These are phyloP conservation scores for Meandrusa payeni DNA, from an alignment of 2,888 invertebrate species.

Conservation along the genomic window DNA sequence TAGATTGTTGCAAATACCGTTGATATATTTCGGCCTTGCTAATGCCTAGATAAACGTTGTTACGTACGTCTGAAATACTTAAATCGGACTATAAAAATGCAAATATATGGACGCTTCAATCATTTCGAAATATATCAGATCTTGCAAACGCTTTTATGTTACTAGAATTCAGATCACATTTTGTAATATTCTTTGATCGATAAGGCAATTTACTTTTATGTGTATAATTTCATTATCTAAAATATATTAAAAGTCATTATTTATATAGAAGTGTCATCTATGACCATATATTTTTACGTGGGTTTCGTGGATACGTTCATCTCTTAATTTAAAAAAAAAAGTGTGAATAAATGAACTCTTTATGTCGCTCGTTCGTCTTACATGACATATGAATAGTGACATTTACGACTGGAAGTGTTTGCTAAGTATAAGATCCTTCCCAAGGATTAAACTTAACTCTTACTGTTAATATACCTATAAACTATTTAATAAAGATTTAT, in stretches of 20 bases:
- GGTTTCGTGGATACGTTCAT: neutral
- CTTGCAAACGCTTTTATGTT: constrained; percentile 19
- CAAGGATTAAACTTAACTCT: too few relatives aligned
- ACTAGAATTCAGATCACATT: constrained; percentile 19
- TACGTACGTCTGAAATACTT: constrained; percentile 32
- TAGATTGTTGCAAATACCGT: constrained; percentile 8
- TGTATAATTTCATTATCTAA: constrained; percentile 9
- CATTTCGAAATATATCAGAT: constrained; percentile 26
- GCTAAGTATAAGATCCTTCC: too few relatives aligned
- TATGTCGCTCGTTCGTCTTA: too few relatives aligned
- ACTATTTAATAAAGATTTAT: too few relatives aligned
- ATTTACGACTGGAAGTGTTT: too few relatives aligned
- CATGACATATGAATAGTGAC: too few relatives aligned
- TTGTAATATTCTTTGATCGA: constrained; percentile 7
- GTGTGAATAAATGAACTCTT: too few relatives aligned
- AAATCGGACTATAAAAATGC: constrained; percentile 36
- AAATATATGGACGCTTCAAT: constrained; percentile 33
- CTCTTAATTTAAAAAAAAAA: too few relatives aligned
- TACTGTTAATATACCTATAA: too few relatives aligned
- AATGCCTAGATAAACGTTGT: constrained; percentile 25
- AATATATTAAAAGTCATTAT: constrained; percentile 9
- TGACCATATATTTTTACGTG: constrained; percentile 3
- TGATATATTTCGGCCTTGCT: constrained; percentile 12
- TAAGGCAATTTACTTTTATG: constrained; percentile 21
- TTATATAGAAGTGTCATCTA: constrained; percentile 5